Base-by-base conservation (phyloP, 1,140 invertebrate species). In the Sminthurides bifidus region DNA sequence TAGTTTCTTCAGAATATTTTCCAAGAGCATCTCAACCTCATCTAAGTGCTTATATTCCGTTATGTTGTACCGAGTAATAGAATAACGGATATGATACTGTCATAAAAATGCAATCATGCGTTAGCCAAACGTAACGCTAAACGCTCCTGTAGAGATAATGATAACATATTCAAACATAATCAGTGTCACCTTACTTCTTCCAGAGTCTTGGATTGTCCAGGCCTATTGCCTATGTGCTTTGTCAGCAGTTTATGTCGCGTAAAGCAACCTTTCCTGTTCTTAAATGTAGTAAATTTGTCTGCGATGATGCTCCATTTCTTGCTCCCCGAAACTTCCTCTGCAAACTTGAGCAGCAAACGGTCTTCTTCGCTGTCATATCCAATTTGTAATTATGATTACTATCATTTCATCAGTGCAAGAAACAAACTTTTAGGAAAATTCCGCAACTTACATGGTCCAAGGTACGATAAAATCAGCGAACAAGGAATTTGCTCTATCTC, bases 391-490 rank as follows among this genome's bases (percentile, higher is more conserved):
- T n/a, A n/a, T n/a, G n/a, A n/a, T n/a, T n/a, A n/a, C n/a, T n/a
- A n/a, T n/a, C n/a, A n/a, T n/a, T n/a, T n/a, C n/a, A n/a, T n/a
- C n/a, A n/a, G n/a, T n/a, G n/a, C n/a, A n/a, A n/a, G n/a, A n/a
- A n/a, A n/a, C n/a, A n/a, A n/a, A n/a, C 26, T 1, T 35, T 37
- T 19, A 41, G 3, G 2, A 37, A n/a, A 23, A 41, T 59, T 21
- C 1, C 21, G 10, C 21, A 8, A 54, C 53, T 56, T 49, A 64
- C 62, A 61, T 37, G 23, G 59, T 65, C 63, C 63, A 65, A 17
- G 63, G 63, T n/a, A 65, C 63, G 46, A 61, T 60, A 50, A 45
- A 61, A 33, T 60, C 57, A 24, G 50, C 50, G 35, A 65, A 65
- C 3, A 65, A 46, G 43, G 59, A 57, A 21, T 54, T 61, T n/a